Conservation (phyloP, 2,113 vertebrate species). For the Antigone vipio region DNA sequence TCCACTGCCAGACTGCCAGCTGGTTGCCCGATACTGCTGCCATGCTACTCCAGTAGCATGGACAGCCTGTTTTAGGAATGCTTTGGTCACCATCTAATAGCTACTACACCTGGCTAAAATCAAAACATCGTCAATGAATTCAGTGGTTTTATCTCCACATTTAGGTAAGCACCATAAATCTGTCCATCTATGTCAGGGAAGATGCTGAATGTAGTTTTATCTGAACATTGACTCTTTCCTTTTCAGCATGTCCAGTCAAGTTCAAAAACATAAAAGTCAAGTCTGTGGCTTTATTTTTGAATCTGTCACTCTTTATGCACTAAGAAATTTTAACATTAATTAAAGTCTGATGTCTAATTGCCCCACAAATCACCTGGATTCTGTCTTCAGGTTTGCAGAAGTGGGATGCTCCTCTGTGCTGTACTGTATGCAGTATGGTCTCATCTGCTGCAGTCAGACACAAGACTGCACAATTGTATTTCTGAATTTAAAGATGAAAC, state of each 20-base stretch:
- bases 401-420: not conserved
- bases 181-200: not conserved
- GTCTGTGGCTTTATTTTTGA: not conserved
- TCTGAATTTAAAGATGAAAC: not conserved
- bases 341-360: not conserved
- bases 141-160: not conserved
- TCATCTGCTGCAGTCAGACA: not conserved
- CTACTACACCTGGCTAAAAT: not conserved
- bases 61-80: not conserved
- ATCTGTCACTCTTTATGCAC: not conserved
- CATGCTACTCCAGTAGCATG: not conserved
- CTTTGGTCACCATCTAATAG: not conserved
- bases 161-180: not conserved
- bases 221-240: not conserved
- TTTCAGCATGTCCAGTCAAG: not conserved
- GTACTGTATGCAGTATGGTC: accelerated
- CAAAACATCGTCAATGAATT: not conserved
- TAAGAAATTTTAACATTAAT: not conserved
- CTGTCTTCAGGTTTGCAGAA: not conserved
- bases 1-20: not conserved
- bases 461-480: not conserved
- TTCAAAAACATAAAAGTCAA: not conserved
- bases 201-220: not conserved
- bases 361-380: not conserved
- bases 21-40: not conserved